Evolutionary conservation across 2,797 vertebrate genomes (phyloP).

Genomic region (Zenarchopterus dispar): DNA sequence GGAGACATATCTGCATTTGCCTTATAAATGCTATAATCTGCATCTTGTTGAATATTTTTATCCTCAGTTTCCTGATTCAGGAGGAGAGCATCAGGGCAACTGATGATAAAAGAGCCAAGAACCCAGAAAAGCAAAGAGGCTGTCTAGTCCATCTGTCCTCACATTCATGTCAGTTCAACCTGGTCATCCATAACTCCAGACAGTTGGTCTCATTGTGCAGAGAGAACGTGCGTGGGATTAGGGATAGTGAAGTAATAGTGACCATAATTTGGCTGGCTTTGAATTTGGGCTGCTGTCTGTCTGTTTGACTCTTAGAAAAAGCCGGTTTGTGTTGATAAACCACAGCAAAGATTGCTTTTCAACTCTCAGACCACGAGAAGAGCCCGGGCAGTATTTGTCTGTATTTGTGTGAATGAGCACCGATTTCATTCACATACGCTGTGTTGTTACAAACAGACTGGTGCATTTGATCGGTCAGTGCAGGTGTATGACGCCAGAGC

Average conservation of each 20-base stretch:
- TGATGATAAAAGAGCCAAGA: not conserved
- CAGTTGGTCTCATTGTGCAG: conserved; percentile 30
- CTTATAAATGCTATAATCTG: too few species aligned
- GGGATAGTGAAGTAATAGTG: conserved; percentile 38
- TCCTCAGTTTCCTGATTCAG: too few species aligned
- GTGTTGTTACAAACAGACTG: too few species aligned
- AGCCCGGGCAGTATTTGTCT: not conserved
- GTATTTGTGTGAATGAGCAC: too few species aligned
- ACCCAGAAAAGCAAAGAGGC: conserved; percentile 31
- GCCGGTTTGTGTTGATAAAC: conserved; percentile 3
- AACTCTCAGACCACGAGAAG: not conserved
- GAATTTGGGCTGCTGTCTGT: conserved; percentile 17
- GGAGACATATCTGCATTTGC: too few species aligned
- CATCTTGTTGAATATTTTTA: too few species aligned
- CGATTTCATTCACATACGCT: too few species aligned
- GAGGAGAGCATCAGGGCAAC: too few species aligned
- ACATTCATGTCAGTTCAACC: conserved; percentile 34
- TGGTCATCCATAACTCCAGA: conserved; percentile 52
- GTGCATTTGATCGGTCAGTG: too few species aligned
- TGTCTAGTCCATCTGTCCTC: conserved; percentile 49
- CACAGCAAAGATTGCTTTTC: not conserved
- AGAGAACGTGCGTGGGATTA: conserved; percentile 57
- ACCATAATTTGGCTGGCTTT: conserved; percentile 33
- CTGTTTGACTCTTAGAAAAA: conserved; percentile 2
- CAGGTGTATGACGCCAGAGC: too few species aligned